Conservation (phyloP, 2,113 vertebrate genomes). For the Sigmodon hispidus region DNA sequence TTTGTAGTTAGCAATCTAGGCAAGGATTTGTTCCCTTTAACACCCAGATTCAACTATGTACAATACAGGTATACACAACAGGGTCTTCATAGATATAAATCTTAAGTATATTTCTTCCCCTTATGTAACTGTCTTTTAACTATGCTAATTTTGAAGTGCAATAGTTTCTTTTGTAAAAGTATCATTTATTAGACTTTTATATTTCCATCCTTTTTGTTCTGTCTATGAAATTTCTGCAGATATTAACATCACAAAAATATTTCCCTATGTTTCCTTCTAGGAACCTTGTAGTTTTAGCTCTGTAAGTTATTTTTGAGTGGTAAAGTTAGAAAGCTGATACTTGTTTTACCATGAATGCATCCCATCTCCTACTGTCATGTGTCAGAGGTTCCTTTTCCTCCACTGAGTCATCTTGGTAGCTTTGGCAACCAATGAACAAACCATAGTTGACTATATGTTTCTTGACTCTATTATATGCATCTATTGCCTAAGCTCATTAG, state of each 20-base stretch:
- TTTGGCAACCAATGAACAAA: constrained; percentile 12
- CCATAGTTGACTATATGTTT: neutral
- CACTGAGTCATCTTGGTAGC: constrained; percentile 8
- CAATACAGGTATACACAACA: neutral
- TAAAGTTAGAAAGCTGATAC: neutral
- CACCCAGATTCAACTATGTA: neutral
- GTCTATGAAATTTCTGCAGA: neutral
- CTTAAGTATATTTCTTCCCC: neutral
- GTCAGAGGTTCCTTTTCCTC: constrained; percentile 10
- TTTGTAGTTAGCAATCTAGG: neutral
- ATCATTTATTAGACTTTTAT: neutral
- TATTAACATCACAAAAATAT: neutral
- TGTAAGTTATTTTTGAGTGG: neutral
- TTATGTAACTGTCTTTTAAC: neutral
- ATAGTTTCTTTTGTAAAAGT: neutral
- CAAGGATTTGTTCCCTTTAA: neutral
- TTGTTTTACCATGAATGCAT: neutral
- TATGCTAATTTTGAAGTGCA: neutral
- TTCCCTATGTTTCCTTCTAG: neutral
- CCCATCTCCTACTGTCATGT: neutral
- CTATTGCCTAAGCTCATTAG: constrained; percentile 23
- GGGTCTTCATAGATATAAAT: neutral
- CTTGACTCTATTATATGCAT: neutral
- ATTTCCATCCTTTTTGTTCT: neutral
- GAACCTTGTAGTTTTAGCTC: neutral